Conservation (phyloP, 2,888 invertebrate genomes). For the Cheilosia vulpina region DNA sequence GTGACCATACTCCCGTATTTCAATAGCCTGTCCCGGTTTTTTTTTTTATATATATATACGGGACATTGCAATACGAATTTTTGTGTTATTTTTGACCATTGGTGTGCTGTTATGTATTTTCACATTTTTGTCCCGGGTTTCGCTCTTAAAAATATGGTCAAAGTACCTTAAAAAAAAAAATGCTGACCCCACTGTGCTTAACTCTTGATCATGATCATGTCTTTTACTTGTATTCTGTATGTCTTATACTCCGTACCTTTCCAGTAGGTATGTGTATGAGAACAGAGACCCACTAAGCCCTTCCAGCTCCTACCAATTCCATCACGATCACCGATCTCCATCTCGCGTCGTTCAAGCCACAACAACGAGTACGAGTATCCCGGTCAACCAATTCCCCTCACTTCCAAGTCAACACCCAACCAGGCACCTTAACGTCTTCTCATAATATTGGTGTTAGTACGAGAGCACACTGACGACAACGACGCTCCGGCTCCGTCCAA, state of each 20-base stretch:
- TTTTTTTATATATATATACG: too few relatives aligned
- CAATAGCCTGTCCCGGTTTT: too few relatives aligned
- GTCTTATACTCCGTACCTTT: constrained; percentile 26
- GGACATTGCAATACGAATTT: too few relatives aligned
- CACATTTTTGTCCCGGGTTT: too few relatives aligned
- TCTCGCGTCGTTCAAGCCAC: constrained; percentile 54
- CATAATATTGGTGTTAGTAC: constrained; percentile 52
- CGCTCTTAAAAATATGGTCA: too few relatives aligned
- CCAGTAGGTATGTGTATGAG: constrained; percentile 24
- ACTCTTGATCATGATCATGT: constrained; percentile 32
- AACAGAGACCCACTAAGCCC: constrained; percentile 4
- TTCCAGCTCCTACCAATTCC: constrained; percentile 50
- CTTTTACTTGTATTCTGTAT: not conserved
- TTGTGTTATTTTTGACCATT: too few relatives aligned
- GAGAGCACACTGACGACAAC: constrained; percentile 56
- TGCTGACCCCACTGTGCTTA: constrained; percentile 33
- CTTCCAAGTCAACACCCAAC: constrained; percentile 5
- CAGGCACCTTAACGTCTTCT: constrained; percentile 23
- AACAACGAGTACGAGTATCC: constrained; percentile 45
- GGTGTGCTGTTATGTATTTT: too few relatives aligned
- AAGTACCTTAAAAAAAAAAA: too few relatives aligned
- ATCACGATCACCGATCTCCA: constrained; percentile 15
- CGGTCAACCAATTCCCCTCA: constrained; percentile 34
- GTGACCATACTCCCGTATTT: too few relatives aligned
- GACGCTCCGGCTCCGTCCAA: constrained; percentile 1